Percentiles rank a stretch among this genome's conserved stretches.
These are phyloP conservation scores for Rhinella marina DNA, from an alignment of 2,797 vertebrate species.

Conservation along the genomic window DNA sequence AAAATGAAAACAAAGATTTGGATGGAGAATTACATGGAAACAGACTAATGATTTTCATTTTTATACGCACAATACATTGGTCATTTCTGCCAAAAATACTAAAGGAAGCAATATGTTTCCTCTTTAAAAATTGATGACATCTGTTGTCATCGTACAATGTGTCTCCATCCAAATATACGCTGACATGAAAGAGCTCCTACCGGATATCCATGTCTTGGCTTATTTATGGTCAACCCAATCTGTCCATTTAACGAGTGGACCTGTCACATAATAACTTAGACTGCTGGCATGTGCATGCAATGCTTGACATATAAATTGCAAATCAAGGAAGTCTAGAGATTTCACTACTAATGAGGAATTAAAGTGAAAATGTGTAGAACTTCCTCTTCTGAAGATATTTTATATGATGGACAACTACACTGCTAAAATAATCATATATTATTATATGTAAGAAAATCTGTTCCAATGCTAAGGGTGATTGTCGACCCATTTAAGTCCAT, in stretches of 20 bases:
- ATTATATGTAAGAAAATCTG: too few species aligned
- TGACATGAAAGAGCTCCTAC: not conserved
- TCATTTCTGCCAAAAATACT: constrained; percentile 29
- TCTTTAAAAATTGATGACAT: constrained; percentile 39
- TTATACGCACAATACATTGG: not conserved
- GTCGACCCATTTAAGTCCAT: too few species aligned
- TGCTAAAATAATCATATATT: too few species aligned
- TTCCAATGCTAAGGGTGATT: too few species aligned
- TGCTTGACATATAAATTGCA: not conserved
- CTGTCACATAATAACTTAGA: not conserved
- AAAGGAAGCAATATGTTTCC: constrained; percentile 55
- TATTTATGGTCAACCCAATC: not conserved
- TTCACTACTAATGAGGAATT: not conserved
- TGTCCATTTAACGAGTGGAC: not conserved
- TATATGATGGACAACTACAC: too few species aligned
- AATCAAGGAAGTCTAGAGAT: not conserved
- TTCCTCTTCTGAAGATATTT: too few species aligned
- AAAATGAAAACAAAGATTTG: not conserved
- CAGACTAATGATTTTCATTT: not conserved
- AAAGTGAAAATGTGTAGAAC: not conserved
- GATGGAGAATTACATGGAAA: not conserved
- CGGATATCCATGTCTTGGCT: constrained; percentile 17
- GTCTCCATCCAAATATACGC: constrained; percentile 2
- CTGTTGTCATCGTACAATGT: constrained; percentile 25
- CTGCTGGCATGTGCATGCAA: not conserved